Evolutionary conservation across 2,888 invertebrate genomes (phyloP), one percentile per base, ranked within the genome.

Genomic region (Folsomia candida): DNA sequence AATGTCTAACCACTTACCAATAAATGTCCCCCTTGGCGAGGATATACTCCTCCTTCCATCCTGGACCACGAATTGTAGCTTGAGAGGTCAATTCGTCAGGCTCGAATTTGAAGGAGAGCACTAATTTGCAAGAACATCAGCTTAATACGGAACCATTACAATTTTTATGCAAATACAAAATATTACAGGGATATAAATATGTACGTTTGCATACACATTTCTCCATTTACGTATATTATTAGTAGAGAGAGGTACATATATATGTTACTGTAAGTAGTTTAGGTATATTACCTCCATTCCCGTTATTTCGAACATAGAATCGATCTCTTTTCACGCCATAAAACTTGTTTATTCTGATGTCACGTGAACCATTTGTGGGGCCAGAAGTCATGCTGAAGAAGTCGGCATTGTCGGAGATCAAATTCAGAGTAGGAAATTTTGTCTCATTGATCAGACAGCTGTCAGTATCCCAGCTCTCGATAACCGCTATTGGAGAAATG

Each of bases 41-140:
- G n/a, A 75, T 65, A 61, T 75, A 75, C 37, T 75, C 73, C 26
- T 64, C 61, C 3, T 70, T 61, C 76, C 76, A 77, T 22, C 68
- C 68, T 29, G 70, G 65, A 28, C 75, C 77, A 2, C 71, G 63
- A 1, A 77, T 67, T 2, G 68, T 70, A 11, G 77, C 74, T n/a
- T 64, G 29, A 2, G 77, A 66, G 0, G 24, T 63, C 14, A 67
- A 27, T 4, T 51, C 29, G 6, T 67, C 71, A 18, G 51, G 20
- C 3, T 68, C 61, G 1, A 76, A 57, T 27, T 71, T 69, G 3
- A 76, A 28, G 26, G 67, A 54, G 27, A 70, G 22, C 51, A 67
- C 70, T 67, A 54, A 47, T 47, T 11, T 47, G 9, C 47, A n/a
- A n/a, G n/a, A n/a, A n/a, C n/a, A n/a, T n/a, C n/a, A n/a, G n/a